Evolutionary conservation across 2,888 invertebrate species (phyloP), one percentile per base, ranked within the genome.

Genomic region (Callimorpha dominula): DNA sequence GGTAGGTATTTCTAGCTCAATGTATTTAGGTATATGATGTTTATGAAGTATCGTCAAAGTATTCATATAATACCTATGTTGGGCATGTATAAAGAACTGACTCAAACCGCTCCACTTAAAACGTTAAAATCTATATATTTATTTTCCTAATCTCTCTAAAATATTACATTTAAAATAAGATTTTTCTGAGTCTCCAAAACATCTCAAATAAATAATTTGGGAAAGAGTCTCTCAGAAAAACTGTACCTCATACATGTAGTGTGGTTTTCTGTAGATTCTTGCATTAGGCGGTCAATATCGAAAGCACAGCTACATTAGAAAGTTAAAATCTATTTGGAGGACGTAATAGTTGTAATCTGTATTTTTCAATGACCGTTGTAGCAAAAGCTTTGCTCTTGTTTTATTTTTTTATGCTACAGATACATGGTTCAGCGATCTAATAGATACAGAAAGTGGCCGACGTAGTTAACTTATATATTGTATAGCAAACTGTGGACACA

Each of bases 401-500:
- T 86, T 86, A 31, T 31, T 31, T 46, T 46, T 85, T 77, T 79
- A 52, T 15, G 20, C n/a, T 54, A 20, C 67, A 54, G 60, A 78
- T 76, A 81, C 81, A 80, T 83, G 81, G 81, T 76, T 84, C 77
- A 73, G 80, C 85, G 85, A 86, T 89, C 88, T 88, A 87, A 87
- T 86, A 88, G 88, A 89, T 87, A 86, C 87, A 87, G 89, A 87
- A 88, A 90, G 89, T 91, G 82, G 78, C 70, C 74, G 76, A 68
- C 71, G 80, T 79, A 81, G 83, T 83, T 84, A 89, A 82, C 78
- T 86, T 85, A 81, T 89, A 69, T 69, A 63, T 50, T 69, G 49
- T 69, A 87, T 89, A 87, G 88, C 87, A 90, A 90, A 90, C 90
- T 90, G 90, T 90, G 88, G 88, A 89, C 89, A 91, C 90, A 86